Conservation (phyloP, 2,113 vertebrate species). For the Irena cyanogastra region DNA sequence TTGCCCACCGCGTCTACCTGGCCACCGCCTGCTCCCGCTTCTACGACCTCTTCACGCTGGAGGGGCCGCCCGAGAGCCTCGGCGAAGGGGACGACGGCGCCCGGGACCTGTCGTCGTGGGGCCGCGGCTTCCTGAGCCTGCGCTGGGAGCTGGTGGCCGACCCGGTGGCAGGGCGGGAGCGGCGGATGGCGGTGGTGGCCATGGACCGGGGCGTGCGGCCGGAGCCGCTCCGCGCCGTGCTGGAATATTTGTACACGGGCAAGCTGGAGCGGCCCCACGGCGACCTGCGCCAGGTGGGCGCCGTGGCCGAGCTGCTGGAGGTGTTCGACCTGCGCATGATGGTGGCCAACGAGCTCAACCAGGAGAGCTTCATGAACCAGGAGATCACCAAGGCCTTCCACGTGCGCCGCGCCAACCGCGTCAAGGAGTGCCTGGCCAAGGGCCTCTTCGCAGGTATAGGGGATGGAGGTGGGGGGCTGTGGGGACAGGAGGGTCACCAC, state of each 20-base stretch:
- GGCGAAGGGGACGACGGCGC: rapidly evolving
- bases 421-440: conserved; percentile 87
- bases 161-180: conserved; percentile 72
- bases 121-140: conserved; percentile 81
- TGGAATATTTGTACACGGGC: conserved; percentile 84
- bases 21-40: conserved; percentile 90
- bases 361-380: conserved; percentile 93
- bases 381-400: conserved; percentile 94
- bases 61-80: background rate
- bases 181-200: conserved; percentile 79
- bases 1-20: conserved; percentile 86
- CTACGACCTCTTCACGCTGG: conserved; percentile 85
- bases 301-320: conserved; percentile 92
- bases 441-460: conserved; percentile 82
- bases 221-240: conserved; percentile 69
- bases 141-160: conserved; percentile 77
- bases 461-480: background rate
- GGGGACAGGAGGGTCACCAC: background rate
- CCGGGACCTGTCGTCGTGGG: conserved; percentile 75
- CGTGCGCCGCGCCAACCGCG: conserved; percentile 87
- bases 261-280: conserved; percentile 75
- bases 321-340: conserved; percentile 98
- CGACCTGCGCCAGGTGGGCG: conserved; percentile 85
- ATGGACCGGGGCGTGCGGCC: conserved; percentile 78
- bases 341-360: conserved; percentile 94